Percentiles rank a stretch among this genome's conserved stretches.
Conservation (phyloP, 2,113 vertebrate genomes). For the Melanostigma gelatinosum region DNA sequence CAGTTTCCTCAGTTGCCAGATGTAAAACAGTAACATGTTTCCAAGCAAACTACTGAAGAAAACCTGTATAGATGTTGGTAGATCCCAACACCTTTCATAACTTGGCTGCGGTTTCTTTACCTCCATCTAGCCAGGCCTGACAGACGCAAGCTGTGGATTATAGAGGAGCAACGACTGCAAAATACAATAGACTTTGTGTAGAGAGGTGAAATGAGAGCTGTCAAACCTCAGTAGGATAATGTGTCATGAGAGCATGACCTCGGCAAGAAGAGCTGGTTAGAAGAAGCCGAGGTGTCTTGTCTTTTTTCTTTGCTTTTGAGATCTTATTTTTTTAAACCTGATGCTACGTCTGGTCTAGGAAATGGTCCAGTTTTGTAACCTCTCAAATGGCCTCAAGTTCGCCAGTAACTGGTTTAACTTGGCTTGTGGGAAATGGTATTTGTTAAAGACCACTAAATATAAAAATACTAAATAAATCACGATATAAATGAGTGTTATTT, state of each 20-base stretch:
- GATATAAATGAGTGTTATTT: neutral
- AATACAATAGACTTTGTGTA: conserved; percentile 18
- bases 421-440: neutral
- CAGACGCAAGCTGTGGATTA: neutral
- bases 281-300: conserved; percentile 12
- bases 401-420: neutral
- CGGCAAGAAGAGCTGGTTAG: conserved; percentile 11
- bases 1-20: neutral
- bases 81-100: neutral
- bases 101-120: neutral
- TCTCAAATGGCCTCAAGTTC: neutral
- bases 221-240: conserved; percentile 32
- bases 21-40: neutral
- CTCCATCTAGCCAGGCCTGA: neutral
- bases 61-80: neutral
- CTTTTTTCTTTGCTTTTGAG: neutral
- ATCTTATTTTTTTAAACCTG: neutral
- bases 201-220: conserved; percentile 9
- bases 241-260: neutral
- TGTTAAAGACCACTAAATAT: neutral
- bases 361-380: neutral
- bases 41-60: neutral
- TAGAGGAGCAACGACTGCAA: neutral
- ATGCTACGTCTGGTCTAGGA: neutral
- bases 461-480: neutral